Evolutionary conservation across 2,113 vertebrate genomes (phyloP).

Genomic region (Colistium nudipinnis): DNA sequence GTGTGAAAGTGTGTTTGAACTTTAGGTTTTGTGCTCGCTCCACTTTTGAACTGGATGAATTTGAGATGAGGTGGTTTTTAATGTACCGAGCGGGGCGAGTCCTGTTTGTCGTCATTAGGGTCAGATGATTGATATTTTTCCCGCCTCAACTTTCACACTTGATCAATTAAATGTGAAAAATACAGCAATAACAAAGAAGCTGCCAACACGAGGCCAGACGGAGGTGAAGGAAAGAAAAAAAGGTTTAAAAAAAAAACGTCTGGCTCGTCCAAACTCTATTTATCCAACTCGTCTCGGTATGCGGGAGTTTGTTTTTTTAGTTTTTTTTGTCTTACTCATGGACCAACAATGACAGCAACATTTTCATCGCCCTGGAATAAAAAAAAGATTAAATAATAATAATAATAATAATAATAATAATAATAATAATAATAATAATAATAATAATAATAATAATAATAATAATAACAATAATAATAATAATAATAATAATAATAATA

Average conservation of each 20-base stretch:
- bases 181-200: slow-evolving; percentile 35
- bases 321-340: slow-evolving; percentile 61
- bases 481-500: no score
- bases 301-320: slow-evolving; percentile 70
- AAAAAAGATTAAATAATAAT: no score
- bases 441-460: no score
- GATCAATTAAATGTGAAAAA: slow-evolving; percentile 57
- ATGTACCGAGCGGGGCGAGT: no score
- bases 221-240: slow-evolving; percentile 20
- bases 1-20: background rate
- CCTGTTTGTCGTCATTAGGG: background rate
- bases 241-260: slow-evolving; percentile 51
- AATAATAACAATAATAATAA: no score
- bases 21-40: no score
- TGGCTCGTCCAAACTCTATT: slow-evolving; percentile 64
- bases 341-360: slow-evolving; percentile 71
- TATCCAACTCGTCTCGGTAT: slow-evolving; percentile 61
- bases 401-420: no score
- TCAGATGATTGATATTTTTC: slow-evolving; percentile 12
- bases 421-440: no score
- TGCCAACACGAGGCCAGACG: slow-evolving; percentile 1
- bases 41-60: no score
- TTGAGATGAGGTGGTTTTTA: no score
- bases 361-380: slow-evolving; percentile 70
- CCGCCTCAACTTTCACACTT: slow-evolving; percentile 27